phyloP scores from a whole-genome alignment of 2,888 invertebrate genomes.

The Serrognathus titanus region DNA sequence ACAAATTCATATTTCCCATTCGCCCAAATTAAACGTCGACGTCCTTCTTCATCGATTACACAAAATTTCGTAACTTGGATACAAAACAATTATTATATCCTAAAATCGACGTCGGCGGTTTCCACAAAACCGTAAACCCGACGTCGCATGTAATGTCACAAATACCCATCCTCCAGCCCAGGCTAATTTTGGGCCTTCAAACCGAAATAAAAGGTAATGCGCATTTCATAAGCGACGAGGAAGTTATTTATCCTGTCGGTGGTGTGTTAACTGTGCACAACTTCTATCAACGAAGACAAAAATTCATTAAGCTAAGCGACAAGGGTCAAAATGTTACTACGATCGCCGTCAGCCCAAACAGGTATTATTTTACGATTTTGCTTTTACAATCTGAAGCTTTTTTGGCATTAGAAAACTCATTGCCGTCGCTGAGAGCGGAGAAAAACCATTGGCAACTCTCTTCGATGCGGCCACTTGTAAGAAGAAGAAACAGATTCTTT shows the following conservation, averaged over 20 bases:
- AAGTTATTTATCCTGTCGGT: slow-evolving; percentile 78
- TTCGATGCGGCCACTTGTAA: slow-evolving; percentile 71
- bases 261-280: slow-evolving; percentile 74
- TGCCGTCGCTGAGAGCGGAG: slow-evolving; percentile 62
- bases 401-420: slow-evolving; percentile 57
- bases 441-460: slow-evolving; percentile 64
- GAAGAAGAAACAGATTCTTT: slow-evolving; percentile 63
- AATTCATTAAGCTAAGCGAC: slow-evolving; percentile 66
- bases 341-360: slow-evolving; percentile 63
- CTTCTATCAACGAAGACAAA: slow-evolving; percentile 67
- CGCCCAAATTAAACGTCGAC: too few species aligned
- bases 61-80: too few species aligned
- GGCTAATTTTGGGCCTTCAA: slow-evolving; percentile 62
- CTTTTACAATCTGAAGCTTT: neutral
- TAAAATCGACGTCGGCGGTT: too few species aligned
- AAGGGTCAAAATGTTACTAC: slow-evolving; percentile 63
- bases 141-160: slow-evolving; percentile 40
- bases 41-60: too few species aligned
- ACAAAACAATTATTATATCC: too few species aligned
- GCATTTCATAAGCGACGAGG: slow-evolving; percentile 69
- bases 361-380: slow-evolving; percentile 45
- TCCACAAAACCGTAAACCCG: neutral
- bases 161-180: slow-evolving; percentile 57
- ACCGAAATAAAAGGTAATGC: slow-evolving; percentile 64
- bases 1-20: too few species aligned